A percentile compares a stretch with the other conserved stretches of the same genome.
Evolutionary conservation across 2,888 invertebrate genomes (phyloP).

Genomic region (Ctena decussata): DNA sequence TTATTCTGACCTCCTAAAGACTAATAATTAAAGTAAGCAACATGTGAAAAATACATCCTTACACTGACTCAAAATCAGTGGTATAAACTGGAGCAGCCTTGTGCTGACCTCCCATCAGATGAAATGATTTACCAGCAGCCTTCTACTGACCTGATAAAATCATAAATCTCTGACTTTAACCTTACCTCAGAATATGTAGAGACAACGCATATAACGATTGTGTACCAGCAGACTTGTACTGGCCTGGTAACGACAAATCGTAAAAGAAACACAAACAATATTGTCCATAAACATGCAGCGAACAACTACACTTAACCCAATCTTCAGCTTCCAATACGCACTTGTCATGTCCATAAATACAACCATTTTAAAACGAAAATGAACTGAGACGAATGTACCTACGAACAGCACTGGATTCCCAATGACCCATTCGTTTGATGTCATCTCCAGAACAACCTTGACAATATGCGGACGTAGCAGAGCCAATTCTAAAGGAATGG

Average conservation of each 20-base stretch:
- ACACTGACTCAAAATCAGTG: no score
- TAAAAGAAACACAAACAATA: no score
- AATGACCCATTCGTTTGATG: conserved; percentile 8
- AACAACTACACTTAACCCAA: no score
- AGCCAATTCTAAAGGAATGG: not conserved
- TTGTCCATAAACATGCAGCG: no score
- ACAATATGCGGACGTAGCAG: not conserved
- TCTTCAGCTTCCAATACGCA: no score
- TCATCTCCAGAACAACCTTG: not conserved
- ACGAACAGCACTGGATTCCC: conserved; percentile 1
- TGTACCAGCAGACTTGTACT: not conserved
- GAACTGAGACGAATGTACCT: not conserved
- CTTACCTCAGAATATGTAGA: no score
- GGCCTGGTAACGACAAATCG: not conserved
- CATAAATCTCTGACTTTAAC: not conserved
- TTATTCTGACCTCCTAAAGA: not conserved
- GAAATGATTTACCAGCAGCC: not conserved
- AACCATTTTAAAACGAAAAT: not conserved
- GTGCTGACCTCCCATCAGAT: not conserved
- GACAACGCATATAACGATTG: no score
- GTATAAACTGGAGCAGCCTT: not conserved
- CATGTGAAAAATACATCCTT: no score
- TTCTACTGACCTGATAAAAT: not conserved
- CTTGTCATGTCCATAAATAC: not conserved
- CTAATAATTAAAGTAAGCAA: not conserved